Evolutionary conservation across 2,888 invertebrate genomes (phyloP).

Genomic region (Hyppa rectilinea): DNA sequence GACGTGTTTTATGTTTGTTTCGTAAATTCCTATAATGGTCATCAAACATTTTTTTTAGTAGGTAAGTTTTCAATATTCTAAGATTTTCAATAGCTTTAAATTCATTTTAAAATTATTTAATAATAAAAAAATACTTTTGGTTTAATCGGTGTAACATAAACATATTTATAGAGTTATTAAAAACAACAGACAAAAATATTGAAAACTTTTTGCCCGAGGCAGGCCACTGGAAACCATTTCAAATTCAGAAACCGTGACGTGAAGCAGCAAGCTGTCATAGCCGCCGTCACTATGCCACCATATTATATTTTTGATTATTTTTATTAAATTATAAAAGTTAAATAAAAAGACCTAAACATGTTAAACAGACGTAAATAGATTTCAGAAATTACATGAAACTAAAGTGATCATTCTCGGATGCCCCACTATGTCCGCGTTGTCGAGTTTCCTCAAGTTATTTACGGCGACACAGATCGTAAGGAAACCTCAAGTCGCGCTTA

Average conservation of each 20-base stretch:
- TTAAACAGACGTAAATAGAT: conserved; percentile 70
- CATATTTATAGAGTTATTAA: not conserved
- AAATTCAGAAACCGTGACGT: conserved; percentile 69
- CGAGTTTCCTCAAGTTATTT: conserved; percentile 71
- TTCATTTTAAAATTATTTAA: not conserved
- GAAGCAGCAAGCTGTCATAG: conserved; percentile 61
- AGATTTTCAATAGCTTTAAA: not conserved
- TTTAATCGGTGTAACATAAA: not conserved
- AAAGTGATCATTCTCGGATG: conserved; percentile 67
- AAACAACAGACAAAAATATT: conserved; percentile 6
- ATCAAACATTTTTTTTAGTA: not conserved
- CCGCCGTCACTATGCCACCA: conserved; percentile 76
- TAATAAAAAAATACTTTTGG: too few species aligned
- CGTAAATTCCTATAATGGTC: not conserved
- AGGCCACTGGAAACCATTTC: conserved; percentile 55
- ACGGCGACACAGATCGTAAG: conserved; percentile 64
- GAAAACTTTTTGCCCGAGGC: conserved; percentile 24
- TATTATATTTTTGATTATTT: conserved; percentile 62
- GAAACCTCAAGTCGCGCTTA: conserved; percentile 58
- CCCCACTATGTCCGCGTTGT: conserved; percentile 77
- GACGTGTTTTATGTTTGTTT: conserved; percentile 7
- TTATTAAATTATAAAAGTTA: conserved; percentile 63
- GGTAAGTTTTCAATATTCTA: conserved; percentile 1
- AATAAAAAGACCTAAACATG: conserved; percentile 70
- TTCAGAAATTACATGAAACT: conserved; percentile 43